Conservation (phyloP, 2,888 invertebrate genomes). For the Philereme vetulata region DNA sequence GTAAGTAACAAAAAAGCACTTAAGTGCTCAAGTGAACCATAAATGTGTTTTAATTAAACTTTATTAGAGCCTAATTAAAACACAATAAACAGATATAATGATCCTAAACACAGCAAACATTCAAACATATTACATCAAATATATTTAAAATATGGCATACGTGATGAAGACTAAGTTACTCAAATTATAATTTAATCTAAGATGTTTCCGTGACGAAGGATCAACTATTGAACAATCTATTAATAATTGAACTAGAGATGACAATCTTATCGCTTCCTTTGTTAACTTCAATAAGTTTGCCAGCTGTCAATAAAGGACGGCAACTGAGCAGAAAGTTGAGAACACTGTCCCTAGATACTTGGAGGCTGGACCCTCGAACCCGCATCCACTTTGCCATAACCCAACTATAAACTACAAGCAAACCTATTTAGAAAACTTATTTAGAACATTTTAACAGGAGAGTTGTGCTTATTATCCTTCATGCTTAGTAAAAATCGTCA, state of each 20-base stretch:
- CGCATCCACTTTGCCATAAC: slow-evolving; percentile 73
- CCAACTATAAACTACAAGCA: slow-evolving; percentile 70
- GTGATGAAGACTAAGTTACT: slow-evolving; percentile 1
- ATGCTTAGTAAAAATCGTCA: slow-evolving; percentile 57
- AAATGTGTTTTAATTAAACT: slow-evolving; percentile 1
- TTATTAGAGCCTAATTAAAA: slow-evolving; percentile 3
- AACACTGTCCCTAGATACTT: slow-evolving; percentile 74
- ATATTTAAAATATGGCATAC: not conserved
- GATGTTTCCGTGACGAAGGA: slow-evolving; percentile 38
- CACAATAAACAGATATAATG: slow-evolving; percentile 2
- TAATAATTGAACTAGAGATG: slow-evolving; percentile 32
- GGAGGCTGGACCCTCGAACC: slow-evolving; percentile 76
- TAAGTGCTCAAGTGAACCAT: not conserved
- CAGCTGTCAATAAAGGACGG: slow-evolving; percentile 55
- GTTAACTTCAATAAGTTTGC: slow-evolving; percentile 55
- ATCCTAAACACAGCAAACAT: slow-evolving; percentile 1
- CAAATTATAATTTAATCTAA: not conserved
- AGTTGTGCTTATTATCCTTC: slow-evolving; percentile 62
- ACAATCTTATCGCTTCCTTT: slow-evolving; percentile 51
- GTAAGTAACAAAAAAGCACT: slow-evolving; percentile 4
- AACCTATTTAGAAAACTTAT: slow-evolving; percentile 58
- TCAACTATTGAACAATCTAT: slow-evolving; percentile 29
- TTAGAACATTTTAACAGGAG: slow-evolving; percentile 52
- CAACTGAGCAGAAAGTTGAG: slow-evolving; percentile 69
- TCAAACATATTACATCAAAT: not conserved